These are phyloP conservation scores for Aurelia sp. DNA, from an alignment of 30 jellyfish, hydroid and myxozoan species.

Conservation along the genomic window DNA sequence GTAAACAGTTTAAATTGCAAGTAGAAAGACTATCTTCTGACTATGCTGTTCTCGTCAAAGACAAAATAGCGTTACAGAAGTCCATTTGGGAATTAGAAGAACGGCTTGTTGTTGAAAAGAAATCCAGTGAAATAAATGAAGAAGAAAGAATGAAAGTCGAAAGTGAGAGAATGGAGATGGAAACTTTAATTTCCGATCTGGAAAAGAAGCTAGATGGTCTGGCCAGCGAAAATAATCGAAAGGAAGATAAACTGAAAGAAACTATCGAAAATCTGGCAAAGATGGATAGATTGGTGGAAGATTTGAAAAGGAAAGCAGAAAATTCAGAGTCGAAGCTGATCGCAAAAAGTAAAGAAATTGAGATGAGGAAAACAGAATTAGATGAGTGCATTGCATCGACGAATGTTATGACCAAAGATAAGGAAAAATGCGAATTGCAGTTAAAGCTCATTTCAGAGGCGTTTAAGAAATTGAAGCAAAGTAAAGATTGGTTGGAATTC, in stretches of 20 bases:
- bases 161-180: constrained; percentile 21
- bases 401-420: neutral
- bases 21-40: constrained; percentile 22
- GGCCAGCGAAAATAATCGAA: constrained; percentile 6
- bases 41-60: constrained; percentile 37
- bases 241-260: constrained; percentile 3
- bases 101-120: constrained; percentile 26
- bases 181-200: constrained; percentile 6
- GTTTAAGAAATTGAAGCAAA: constrained; percentile 51
- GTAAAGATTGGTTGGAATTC: constrained; percentile 69
- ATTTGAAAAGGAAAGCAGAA: constrained; percentile 6
- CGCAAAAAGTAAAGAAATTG: constrained; percentile 31
- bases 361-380: constrained; percentile 18
- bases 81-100: constrained; percentile 58
- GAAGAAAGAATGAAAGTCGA: constrained; percentile 10
- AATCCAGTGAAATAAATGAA: neutral
- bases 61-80: constrained; percentile 23
- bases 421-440: constrained; percentile 40
- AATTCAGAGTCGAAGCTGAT: constrained; percentile 6
- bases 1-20: neutral
- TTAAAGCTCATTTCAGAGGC: constrained; percentile 58
- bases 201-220: constrained; percentile 27
- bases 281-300: neutral
- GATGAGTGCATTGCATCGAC: neutral
- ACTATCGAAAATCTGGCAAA: constrained; percentile 27